Evolutionary conservation across 92 coral and sea anemone genomes (phyloP).

Genomic region (Muricea muricata): DNA sequence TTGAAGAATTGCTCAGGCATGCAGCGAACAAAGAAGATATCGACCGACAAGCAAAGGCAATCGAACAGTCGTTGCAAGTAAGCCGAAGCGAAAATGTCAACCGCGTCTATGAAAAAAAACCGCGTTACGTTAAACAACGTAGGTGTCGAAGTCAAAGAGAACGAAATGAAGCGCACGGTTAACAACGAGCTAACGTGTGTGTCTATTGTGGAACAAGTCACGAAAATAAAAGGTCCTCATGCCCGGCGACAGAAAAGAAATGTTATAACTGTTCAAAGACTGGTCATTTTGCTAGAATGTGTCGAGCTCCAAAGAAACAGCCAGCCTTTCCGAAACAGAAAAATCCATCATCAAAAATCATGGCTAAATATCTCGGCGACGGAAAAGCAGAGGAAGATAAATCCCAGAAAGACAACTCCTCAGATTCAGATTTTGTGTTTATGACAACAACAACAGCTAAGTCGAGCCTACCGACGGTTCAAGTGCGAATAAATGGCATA

Average conservation of each 20-base stretch:
- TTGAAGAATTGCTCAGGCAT: conserved; percentile 39
- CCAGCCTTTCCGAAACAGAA: neutral
- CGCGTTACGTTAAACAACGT: neutral
- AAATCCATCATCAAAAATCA: neutral
- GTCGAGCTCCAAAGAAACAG: conserved; percentile 25
- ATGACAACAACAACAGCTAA: neutral
- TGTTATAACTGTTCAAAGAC: conserved; percentile 9
- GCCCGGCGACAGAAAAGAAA: neutral
- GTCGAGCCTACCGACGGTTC: conserved; percentile 36
- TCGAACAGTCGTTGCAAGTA: conserved; percentile 15
- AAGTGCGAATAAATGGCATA: conserved; percentile 43
- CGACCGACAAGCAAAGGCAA: conserved; percentile 33
- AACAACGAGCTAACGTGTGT: too few relatives aligned
- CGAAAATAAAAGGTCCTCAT: too few relatives aligned
- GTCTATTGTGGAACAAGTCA: too few relatives aligned
- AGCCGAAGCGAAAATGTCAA: neutral
- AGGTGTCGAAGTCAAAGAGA: too few relatives aligned
- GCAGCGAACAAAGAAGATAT: conserved; percentile 47
- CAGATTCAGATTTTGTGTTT: conserved; percentile 12
- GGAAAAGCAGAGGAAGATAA: neutral
- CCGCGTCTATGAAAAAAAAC: conserved; percentile 8
- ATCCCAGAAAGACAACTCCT: neutral
- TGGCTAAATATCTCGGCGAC: neutral
- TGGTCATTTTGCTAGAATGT: conserved; percentile 41
- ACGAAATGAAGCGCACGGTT: too few relatives aligned